A percentile compares a stretch with the other conserved stretches of the same genome.
Evolutionary conservation across 1,140 invertebrate genomes (phyloP).

Genomic region (Scaptodrosophila lebanonensis): DNA sequence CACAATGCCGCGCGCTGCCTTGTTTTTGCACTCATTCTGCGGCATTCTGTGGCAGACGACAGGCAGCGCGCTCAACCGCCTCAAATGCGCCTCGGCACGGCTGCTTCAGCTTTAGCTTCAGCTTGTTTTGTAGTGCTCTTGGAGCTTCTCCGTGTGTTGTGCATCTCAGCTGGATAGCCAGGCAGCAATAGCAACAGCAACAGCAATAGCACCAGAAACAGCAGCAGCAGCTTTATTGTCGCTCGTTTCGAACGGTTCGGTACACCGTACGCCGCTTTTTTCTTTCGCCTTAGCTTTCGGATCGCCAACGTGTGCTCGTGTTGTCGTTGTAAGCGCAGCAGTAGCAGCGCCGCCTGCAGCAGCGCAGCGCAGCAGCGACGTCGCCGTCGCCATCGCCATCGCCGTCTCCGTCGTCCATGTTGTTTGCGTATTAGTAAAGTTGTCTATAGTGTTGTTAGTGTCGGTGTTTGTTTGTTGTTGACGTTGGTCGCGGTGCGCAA

Average conservation of each 20-base stretch:
- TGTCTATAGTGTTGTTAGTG: conserved; percentile 49
- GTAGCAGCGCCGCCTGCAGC: conserved; percentile 19
- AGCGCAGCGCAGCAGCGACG: conserved; percentile 26
- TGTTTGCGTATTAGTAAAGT: conserved; percentile 57
- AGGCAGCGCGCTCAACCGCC: too few species aligned
- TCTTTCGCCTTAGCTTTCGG: conserved; percentile 48
- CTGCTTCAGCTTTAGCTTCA: too few species aligned
- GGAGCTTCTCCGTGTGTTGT: conserved; percentile 36
- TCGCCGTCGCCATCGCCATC: conserved; percentile 13
- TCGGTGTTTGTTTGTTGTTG: conserved; percentile 68
- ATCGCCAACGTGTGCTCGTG: conserved; percentile 20
- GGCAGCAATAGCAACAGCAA: too few species aligned
- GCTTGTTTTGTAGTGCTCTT: too few species aligned
- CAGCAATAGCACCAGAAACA: too few species aligned
- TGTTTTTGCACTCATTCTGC: conserved; percentile 6
- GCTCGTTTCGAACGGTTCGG: conserved; percentile 71
- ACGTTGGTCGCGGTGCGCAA: conserved; percentile 67
- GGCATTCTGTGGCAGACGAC: conserved; percentile 9
- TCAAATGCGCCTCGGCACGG: too few species aligned
- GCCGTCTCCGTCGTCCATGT: conserved; percentile 11
- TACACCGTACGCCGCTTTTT: conserved; percentile 62
- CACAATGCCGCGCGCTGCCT: too few species aligned
- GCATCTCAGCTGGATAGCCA: conserved; percentile 62
- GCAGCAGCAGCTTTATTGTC: conserved; percentile 70
- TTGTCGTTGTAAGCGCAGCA: conserved; percentile 36